Percentiles rank a stretch among this genome's conserved stretches.
Evolutionary conservation across 2,113 vertebrate species (phyloP).

Genomic region (Gymnobelideus leadbeateri): DNA sequence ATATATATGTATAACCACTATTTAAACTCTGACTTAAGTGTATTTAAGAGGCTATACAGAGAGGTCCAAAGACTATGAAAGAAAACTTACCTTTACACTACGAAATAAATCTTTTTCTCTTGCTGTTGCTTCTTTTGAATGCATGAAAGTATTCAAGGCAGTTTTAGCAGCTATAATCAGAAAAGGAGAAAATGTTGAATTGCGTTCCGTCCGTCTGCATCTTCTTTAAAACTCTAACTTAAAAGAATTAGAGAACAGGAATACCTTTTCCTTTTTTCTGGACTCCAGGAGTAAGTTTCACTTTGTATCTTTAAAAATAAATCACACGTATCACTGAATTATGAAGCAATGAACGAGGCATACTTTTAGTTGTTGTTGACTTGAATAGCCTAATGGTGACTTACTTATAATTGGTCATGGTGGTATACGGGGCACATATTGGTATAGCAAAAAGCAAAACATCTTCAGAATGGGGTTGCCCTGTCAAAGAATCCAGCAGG

Average conservation of each 20-base stretch:
- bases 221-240: neutral
- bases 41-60: neutral
- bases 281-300: slow-evolving; percentile 96
- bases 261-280: slow-evolving; percentile 99
- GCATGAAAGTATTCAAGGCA: slow-evolving; percentile 95
- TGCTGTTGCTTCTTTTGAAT: slow-evolving; percentile 90
- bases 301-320: slow-evolving; percentile 89
- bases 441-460: slow-evolving; percentile 94
- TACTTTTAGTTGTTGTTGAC: rapidly evolving
- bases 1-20: slow-evolving; percentile 13
- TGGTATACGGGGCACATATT: slow-evolving; percentile 94
- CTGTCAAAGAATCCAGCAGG: slow-evolving; percentile 92
- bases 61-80: slow-evolving; percentile 14
- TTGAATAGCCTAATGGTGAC: slow-evolving; percentile 19
- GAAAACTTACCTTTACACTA: slow-evolving; percentile 92
- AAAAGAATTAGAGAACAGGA: rapidly evolving
- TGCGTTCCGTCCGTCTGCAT: slow-evolving; percentile 44
- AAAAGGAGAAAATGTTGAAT: slow-evolving; percentile 36
- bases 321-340: slow-evolving; percentile 59
- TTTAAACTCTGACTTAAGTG: neutral
- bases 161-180: slow-evolving; percentile 92
- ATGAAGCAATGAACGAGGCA: rapidly evolving
- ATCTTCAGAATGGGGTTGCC: slow-evolving; percentile 94
- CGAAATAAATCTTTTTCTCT: slow-evolving; percentile 97
- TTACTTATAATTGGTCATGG: slow-evolving; percentile 94